Percentiles rank a stretch among this genome's conserved stretches.
Conservation (phyloP, 1,140 invertebrate species). For the Pararge aegeria region DNA sequence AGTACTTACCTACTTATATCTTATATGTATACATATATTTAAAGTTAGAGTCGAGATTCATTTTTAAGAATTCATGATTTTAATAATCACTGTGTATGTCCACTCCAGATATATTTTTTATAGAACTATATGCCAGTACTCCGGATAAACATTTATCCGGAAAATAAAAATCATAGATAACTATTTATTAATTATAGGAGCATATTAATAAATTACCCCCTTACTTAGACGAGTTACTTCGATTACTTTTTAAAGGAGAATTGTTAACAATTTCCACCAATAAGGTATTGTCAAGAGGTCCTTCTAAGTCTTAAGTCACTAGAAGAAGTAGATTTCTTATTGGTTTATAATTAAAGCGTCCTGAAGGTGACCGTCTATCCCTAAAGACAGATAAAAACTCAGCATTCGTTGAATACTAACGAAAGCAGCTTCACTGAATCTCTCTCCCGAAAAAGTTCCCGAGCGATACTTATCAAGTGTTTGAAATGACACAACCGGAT, state of each 20-base stretch:
- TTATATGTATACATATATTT: too few species aligned
- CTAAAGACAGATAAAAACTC: conserved; percentile 59
- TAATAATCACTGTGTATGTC: too few species aligned
- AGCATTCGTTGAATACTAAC: conserved; percentile 69
- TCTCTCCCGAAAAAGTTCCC: conserved; percentile 64
- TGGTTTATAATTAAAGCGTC: conserved; percentile 69
- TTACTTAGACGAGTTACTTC: background rate
- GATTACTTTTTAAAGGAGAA: conserved; percentile 18
- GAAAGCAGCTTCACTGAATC: conserved; percentile 69
- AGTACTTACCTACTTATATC: too few species aligned
- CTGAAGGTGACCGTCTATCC: conserved; percentile 72
- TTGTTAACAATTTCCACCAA: conserved; percentile 49
- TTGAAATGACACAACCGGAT: conserved; percentile 80
- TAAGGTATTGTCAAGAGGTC: conserved; percentile 53
- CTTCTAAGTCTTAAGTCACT: conserved; percentile 32
- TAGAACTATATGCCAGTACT: too few species aligned
- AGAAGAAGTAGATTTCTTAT: conserved; percentile 66
- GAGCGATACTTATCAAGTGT: conserved; percentile 78
- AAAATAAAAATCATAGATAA: too few species aligned
- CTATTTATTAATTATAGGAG: too few species aligned
- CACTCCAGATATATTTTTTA: too few species aligned
- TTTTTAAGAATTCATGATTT: too few species aligned
- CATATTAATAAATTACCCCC: too few species aligned
- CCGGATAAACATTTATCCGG: too few species aligned
- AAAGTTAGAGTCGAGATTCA: too few species aligned